Conservation (phyloP, 2,113 vertebrate species). For the Mola mola region DNA sequence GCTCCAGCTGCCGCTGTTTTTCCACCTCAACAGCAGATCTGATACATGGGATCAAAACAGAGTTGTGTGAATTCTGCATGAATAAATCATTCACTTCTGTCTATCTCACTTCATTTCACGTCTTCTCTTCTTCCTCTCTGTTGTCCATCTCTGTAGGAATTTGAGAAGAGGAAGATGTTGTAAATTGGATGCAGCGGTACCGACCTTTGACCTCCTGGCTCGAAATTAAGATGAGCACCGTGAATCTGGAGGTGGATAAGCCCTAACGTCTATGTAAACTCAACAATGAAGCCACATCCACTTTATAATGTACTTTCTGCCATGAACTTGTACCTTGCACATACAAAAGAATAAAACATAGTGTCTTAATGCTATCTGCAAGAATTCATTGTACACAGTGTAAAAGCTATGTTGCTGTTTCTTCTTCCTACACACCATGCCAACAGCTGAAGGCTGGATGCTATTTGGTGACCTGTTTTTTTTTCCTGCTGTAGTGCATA, state of each 20-base stretch:
- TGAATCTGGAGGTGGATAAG: conserved; percentile 58
- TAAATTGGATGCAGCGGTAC: conserved; percentile 57
- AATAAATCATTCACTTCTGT: conserved; percentile 67
- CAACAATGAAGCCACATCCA: conserved; percentile 43
- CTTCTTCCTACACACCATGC: conserved; percentile 17
- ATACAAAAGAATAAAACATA: conserved; percentile 47
- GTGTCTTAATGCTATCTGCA: conserved; percentile 48
- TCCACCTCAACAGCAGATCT: conserved; percentile 49
- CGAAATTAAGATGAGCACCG: conserved; percentile 51
- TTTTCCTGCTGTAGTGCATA: conserved; percentile 50
- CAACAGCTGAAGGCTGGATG: conserved; percentile 19
- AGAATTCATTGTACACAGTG: conserved; percentile 44
- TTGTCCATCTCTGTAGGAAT: conserved; percentile 76
- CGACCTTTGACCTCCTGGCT: conserved; percentile 39
- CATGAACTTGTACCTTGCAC: conserved; percentile 69
- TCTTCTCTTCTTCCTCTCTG: conserved; percentile 34
- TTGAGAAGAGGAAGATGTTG: conserved; percentile 86
- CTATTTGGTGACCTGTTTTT: conserved; percentile 46
- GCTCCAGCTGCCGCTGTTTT: conserved; percentile 13
- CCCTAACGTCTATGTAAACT: conserved; percentile 39
- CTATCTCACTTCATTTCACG: conserved; percentile 47
- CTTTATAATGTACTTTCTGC: conserved; percentile 71
- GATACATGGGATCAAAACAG: conserved; percentile 59
- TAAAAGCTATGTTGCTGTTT: conserved; percentile 44
- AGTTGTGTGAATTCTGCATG: conserved; percentile 64